Evolutionary conservation across 2,888 invertebrate genomes (phyloP), one percentile per base, ranked within the genome.

Genomic region (Unio pictorum): DNA sequence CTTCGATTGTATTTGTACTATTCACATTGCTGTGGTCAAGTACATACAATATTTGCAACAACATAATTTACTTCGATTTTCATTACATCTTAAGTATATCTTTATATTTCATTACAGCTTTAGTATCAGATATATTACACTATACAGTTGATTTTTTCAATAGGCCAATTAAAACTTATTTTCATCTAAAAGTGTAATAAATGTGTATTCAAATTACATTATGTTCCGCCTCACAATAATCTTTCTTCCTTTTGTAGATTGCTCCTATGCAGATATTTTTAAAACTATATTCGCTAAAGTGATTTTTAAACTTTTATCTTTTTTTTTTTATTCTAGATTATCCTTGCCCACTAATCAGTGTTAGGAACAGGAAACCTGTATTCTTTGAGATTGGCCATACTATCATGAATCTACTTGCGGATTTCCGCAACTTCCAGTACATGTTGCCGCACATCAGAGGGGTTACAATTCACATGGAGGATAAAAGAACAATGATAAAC

Each of bases 321-420:
- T 30, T n/a, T 60, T 30, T 67, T 34, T n/a, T n/a, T 81, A 84
- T 23, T 23, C 23, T 81, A 91, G 91, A 95, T 87, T 96, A 96
- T 90, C 96, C 96, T 0, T 94, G 95, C 86, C 95, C 95, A 1
- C 91, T 96, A 75, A 93, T 96, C 65, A 95, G 95, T 26, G 93
- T 94, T 26, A 92, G 95, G 34, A 92, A 93, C 85, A 91, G 96
- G 20, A 94, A 94, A 79, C 94, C 95, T 1, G 94, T 95, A 7
- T 96, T 94, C 88, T 94, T 93, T 55, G 95, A 96, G 91, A 94
- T 96, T 71, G 95, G 95, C 1, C 95, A 95, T 87, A 96, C 96
- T 17, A 95, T 96, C 73, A 95, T 96, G 90, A 95, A 95, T 91
- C 92, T 96, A 68, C 90, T 96, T 78, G 95, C 95, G 26, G 96